Base-by-base conservation (phyloP, 2,888 invertebrate genomes). In the Tiliacea aurago region DNA sequence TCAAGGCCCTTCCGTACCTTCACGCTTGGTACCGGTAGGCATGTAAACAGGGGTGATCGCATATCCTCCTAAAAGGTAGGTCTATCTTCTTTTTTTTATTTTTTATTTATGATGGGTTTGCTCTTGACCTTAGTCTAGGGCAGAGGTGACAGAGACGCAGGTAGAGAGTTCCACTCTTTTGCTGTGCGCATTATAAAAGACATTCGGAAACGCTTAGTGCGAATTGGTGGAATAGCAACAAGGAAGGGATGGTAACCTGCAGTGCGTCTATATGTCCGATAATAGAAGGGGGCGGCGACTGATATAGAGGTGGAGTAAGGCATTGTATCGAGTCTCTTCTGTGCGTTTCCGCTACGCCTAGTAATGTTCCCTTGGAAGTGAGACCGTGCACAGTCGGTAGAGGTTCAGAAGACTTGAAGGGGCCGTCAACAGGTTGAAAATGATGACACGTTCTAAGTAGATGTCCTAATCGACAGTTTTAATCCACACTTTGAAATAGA, bases 291-390 rank as follows among this genome's bases (percentile, higher is more conserved):
- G n/a, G n/a, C 33, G 47, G 33, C 5, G 5, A 47, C 23, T 78
- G 70, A 11, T 7, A 23, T 20, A 33, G 28, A 73, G 51, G 56
- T 55, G n/a, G 68, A 55, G 41, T n/a, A 51, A 49, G 43, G 49
- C 53, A 28, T 53, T 76, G 18, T 67, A 67, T 67, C 77, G 37
- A 73, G 28, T 18, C 68, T 69, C 28, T 55, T 55, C 53, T 41
- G 18, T 13, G 47, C 28, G 28, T 73, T 66, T 37, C 28, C 11
- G 70, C 53, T 41, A 69, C 28, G 53, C 53, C 28, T 67, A 41
- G 69, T 37, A 53, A 45, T 45, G 5, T 18, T 10, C 28, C 37
- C 18, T 53, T 76, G 55, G 28, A 55, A 28, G 53, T 45, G 47
- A 33, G 28, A 41, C 47, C n/a, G 55, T 53, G 68, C 68, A 28